Evolutionary conservation across 2,888 invertebrate genomes (phyloP).

Genomic region (Miltochrista miniata): DNA sequence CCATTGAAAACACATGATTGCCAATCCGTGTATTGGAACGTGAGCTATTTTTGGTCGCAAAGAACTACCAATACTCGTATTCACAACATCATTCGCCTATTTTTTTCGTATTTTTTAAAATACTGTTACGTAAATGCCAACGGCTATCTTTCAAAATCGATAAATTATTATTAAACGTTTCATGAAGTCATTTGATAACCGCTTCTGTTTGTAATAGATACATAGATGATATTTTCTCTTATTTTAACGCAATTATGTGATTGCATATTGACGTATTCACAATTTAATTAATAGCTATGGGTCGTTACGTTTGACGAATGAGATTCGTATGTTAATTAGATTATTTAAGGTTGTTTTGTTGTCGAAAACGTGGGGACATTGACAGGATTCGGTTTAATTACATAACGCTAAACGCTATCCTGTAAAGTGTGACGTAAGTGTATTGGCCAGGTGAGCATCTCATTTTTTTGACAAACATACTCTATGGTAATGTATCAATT

Average conservation of each 20-base stretch:
- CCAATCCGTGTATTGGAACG: slow-evolving; percentile 42
- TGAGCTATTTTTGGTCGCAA: slow-evolving; percentile 50
- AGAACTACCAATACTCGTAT: too few relatives aligned
- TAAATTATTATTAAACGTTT: slow-evolving; percentile 57
- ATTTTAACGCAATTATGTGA: not conserved
- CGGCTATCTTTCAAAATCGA: slow-evolving; percentile 59
- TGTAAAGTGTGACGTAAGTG: slow-evolving; percentile 67
- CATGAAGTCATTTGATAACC: slow-evolving; percentile 37
- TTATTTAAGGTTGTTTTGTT: slow-evolving; percentile 8
- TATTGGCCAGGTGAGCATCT: slow-evolving; percentile 22
- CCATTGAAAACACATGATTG: slow-evolving; percentile 71
- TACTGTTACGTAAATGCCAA: slow-evolving; percentile 68
- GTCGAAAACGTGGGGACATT: slow-evolving; percentile 13
- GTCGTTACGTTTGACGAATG: slow-evolving; percentile 13
- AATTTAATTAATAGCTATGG: not conserved
- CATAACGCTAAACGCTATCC: slow-evolving; percentile 65
- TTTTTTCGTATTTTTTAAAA: slow-evolving; percentile 33
- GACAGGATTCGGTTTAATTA: slow-evolving; percentile 48
- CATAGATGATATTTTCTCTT: not conserved
- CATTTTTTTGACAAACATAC: too few relatives aligned
- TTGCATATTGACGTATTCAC: not conserved
- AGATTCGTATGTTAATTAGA: not conserved
- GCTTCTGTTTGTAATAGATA: slow-evolving; percentile 20
- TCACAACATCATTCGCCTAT: too few relatives aligned
- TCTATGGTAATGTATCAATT: too few relatives aligned